phyloP scores from a whole-genome alignment of 2,113 vertebrate genomes.

The Sprattus sprattus region DNA sequence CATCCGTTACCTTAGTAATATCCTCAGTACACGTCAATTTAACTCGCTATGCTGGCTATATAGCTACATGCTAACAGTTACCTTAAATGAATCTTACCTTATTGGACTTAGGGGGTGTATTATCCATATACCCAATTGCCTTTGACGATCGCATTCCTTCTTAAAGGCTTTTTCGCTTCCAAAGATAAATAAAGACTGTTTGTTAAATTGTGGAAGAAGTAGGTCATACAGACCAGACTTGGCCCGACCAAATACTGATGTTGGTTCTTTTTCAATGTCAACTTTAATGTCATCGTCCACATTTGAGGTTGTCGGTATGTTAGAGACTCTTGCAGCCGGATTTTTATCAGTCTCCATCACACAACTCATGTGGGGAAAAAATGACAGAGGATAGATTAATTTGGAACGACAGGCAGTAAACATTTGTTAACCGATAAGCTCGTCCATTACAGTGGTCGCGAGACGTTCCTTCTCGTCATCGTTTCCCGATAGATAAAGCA shows the following conservation, averaged over 20 bases:
- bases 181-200: neutral
- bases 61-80: neutral
- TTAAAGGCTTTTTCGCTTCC: constrained; percentile 1
- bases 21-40: neutral
- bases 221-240: neutral
- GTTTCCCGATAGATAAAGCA: too few species aligned
- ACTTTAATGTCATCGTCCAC: neutral
- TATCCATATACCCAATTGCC: neutral
- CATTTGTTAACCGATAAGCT: too few species aligned
- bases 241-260: neutral
- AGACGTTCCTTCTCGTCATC: too few species aligned
- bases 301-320: neutral
- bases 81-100: neutral
- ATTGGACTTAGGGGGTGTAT: neutral
- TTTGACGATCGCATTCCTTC: neutral
- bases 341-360: neutral
- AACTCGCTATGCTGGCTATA: neutral
- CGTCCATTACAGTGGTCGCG: too few species aligned
- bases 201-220: neutral
- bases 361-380: neutral
- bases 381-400: neutral
- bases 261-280: neutral
- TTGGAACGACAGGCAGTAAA: neutral
- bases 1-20: too few species aligned
- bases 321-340: neutral